phyloP scores from a whole-genome alignment of 2,113 vertebrate species.

The Malurus cyaneus region DNA sequence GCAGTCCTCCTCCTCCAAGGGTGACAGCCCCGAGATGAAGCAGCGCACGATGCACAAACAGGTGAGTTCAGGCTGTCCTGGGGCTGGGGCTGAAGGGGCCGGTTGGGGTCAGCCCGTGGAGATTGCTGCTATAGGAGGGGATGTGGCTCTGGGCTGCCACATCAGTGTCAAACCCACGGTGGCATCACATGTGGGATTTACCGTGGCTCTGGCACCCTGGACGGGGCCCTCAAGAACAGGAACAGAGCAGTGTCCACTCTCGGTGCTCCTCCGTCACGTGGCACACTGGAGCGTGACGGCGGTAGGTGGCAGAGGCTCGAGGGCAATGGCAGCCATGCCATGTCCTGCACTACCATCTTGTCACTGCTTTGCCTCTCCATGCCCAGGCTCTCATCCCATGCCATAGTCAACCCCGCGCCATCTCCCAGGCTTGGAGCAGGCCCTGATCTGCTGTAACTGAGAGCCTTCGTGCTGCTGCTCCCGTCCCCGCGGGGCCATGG shows the following conservation, averaged over 20 bases:
- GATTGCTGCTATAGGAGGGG: accelerated
- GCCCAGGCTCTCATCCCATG: slow-evolving; percentile 65
- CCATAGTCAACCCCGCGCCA: neutral
- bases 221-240: neutral
- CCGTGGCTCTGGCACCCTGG: neutral
- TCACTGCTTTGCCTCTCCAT: slow-evolving; percentile 64
- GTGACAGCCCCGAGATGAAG: slow-evolving; percentile 94
- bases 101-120: neutral
- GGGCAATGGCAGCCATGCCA: neutral
- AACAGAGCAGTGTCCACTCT: accelerated
- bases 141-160: neutral
- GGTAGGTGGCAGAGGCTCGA: neutral
- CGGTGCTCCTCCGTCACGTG: accelerated
- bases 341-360: neutral
- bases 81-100: neutral
- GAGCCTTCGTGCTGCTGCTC: neutral
- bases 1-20: slow-evolving; percentile 94
- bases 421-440: neutral
- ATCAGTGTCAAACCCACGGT: accelerated
- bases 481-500: accelerated
- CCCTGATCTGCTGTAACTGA: neutral
- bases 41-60: slow-evolving; percentile 90
- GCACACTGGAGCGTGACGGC: neutral
- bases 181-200: accelerated
- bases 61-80: slow-evolving; percentile 61